phyloP scores from a whole-genome alignment of 2,888 invertebrate genomes.

The Stenurella melanura region DNA sequence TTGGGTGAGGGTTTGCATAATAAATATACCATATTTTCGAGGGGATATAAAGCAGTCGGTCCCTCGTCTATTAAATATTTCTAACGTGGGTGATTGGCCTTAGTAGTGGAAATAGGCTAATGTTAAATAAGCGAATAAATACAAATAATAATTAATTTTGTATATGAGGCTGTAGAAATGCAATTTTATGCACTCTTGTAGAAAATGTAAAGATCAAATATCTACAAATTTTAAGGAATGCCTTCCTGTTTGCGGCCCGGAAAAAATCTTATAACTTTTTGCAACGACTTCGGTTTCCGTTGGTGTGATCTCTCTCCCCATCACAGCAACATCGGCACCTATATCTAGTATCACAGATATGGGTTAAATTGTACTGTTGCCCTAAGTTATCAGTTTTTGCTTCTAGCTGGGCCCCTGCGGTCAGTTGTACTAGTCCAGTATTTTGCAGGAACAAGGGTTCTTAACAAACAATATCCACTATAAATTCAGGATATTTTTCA shows the following conservation, averaged over 20 bases:
- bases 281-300: constrained; percentile 81
- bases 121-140: too few relatives aligned
- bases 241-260: constrained; percentile 79
- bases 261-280: constrained; percentile 81
- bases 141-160: too few relatives aligned
- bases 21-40: too few relatives aligned
- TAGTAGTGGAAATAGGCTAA: too few relatives aligned
- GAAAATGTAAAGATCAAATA: neutral
- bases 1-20: too few relatives aligned
- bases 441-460: constrained; percentile 80
- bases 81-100: too few relatives aligned
- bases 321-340: constrained; percentile 95
- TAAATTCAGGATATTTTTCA: constrained; percentile 81
- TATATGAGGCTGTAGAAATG: too few relatives aligned
- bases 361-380: constrained; percentile 92
- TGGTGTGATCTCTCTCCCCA: constrained; percentile 92
- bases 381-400: constrained; percentile 85
- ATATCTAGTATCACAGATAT: constrained; percentile 85
- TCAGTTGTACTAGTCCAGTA: constrained; percentile 89
- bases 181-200: too few relatives aligned
- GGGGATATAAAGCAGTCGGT: too few relatives aligned
- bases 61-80: too few relatives aligned
- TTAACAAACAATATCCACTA: constrained; percentile 92
- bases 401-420: constrained; percentile 91
- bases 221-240: constrained; percentile 4